Evolutionary conservation across 2,888 invertebrate genomes (phyloP).

Genomic region (Ferrisia virgata): DNA sequence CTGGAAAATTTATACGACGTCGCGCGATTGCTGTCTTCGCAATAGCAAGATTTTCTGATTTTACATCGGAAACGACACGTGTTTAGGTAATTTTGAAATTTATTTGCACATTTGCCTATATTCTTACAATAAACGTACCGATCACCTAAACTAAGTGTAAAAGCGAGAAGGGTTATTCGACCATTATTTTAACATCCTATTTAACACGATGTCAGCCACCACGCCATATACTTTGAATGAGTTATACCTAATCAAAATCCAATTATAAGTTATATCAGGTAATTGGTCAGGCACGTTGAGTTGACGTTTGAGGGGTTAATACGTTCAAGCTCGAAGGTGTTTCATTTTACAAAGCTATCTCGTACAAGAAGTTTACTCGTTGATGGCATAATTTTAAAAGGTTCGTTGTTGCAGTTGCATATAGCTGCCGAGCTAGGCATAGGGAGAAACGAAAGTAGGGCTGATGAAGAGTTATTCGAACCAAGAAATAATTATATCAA

Average conservation of each 20-base stretch:
- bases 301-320: neutral
- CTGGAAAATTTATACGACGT: too few species aligned
- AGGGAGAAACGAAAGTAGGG: too few species aligned
- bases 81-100: neutral
- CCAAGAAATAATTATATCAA: too few species aligned
- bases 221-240: neutral
- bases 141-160: neutral
- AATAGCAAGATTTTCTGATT: too few species aligned
- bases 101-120: neutral
- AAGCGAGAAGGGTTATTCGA: neutral
- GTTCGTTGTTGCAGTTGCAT: neutral
- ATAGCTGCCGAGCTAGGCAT: too few species aligned
- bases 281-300: neutral
- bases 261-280: neutral
- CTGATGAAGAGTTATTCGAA: too few species aligned
- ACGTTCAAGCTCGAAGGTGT: neutral
- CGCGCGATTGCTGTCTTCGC: too few species aligned
- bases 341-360: neutral
- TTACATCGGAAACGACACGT: too few species aligned
- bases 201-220: neutral
- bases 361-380: neutral
- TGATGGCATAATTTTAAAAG: neutral
- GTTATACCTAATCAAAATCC: neutral
- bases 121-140: too few species aligned
- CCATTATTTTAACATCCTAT: neutral